These are phyloP conservation scores for Noctua janthina DNA, from an alignment of 2,888 invertebrate species.

Conservation along the genomic window DNA sequence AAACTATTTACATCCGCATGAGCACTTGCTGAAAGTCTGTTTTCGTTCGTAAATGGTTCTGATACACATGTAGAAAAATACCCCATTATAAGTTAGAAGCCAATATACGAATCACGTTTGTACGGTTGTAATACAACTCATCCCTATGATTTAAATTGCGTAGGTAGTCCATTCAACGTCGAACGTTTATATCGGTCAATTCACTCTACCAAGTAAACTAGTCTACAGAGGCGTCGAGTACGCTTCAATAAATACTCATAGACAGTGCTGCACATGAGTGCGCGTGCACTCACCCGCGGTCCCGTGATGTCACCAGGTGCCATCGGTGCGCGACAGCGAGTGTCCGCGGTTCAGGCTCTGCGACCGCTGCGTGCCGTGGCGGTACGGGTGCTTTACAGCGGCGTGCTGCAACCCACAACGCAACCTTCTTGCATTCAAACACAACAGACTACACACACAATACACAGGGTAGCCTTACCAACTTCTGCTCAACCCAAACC, in stretches of 20 bases:
- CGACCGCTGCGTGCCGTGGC: conserved; percentile 92
- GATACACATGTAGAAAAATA: neutral
- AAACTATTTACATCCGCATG: neutral
- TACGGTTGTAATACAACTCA: neutral
- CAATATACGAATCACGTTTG: neutral
- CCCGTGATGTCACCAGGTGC: conserved; percentile 95
- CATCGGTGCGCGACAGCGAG: conserved; percentile 92
- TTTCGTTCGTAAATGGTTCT: neutral
- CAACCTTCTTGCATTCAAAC: conserved; percentile 51
- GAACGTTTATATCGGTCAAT: neutral
- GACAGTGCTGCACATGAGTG: conserved; percentile 41
- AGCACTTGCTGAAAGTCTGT: neutral
- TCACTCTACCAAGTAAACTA: conserved; percentile 23
- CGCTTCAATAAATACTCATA: conserved; percentile 32
- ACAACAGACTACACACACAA: conserved; percentile 36
- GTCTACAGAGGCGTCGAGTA: conserved; percentile 5
- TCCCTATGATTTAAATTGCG: neutral
- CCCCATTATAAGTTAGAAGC: neutral
- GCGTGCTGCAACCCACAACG: conserved; percentile 90
- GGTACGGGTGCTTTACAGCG: conserved; percentile 91
- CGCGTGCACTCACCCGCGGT: conserved; percentile 89
- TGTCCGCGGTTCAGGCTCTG: conserved; percentile 94
- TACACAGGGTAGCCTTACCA: conserved; percentile 13
- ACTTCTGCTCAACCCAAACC: neutral
- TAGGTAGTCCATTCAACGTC: neutral